Evolutionary conservation across 2,888 invertebrate genomes (phyloP).

Genomic region (Clitarchus hookeri): DNA sequence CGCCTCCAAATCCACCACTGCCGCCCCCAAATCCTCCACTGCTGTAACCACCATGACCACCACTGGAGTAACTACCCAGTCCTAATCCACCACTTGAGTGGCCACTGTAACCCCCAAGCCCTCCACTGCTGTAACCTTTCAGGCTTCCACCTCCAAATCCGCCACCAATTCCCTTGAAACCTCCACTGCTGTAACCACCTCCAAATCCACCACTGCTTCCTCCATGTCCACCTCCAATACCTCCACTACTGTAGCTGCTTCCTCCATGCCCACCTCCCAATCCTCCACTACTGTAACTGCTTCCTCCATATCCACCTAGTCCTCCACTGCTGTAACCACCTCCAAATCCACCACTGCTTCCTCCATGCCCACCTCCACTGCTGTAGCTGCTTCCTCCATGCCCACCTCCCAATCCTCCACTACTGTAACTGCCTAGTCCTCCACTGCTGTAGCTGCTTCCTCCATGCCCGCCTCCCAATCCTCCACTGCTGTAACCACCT

Average conservation of each 20-base stretch:
- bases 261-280: neutral
- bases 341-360: neutral
- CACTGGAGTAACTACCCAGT: neutral
- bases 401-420: conserved; percentile 24
- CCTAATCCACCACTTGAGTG: neutral
- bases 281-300: conserved; percentile 21
- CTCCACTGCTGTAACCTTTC: conserved; percentile 25
- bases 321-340: conserved; percentile 19
- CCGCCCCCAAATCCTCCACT: conserved; percentile 18
- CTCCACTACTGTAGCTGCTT: conserved; percentile 7
- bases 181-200: conserved; percentile 18
- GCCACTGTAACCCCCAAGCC: conserved; percentile 3
- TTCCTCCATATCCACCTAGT: conserved; percentile 16
- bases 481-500: conserved; percentile 21
- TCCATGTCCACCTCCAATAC: conserved; percentile 27
- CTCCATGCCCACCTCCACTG: conserved; percentile 27
- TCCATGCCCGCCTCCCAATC: conserved; percentile 28
- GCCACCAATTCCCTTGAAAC: conserved; percentile 10
- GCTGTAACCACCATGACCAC: conserved; percentile 24
- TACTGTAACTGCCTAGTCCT: neutral
- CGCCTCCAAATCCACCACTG: neutral
- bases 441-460: conserved; percentile 25
- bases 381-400: conserved; percentile 16
- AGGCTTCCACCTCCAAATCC: conserved; percentile 19
- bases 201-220: conserved; percentile 4